A percentile compares a stretch with the other conserved stretches of the same genome.
Conservation (phyloP, 2,888 invertebrate genomes). For the Conistra vaccinii region DNA sequence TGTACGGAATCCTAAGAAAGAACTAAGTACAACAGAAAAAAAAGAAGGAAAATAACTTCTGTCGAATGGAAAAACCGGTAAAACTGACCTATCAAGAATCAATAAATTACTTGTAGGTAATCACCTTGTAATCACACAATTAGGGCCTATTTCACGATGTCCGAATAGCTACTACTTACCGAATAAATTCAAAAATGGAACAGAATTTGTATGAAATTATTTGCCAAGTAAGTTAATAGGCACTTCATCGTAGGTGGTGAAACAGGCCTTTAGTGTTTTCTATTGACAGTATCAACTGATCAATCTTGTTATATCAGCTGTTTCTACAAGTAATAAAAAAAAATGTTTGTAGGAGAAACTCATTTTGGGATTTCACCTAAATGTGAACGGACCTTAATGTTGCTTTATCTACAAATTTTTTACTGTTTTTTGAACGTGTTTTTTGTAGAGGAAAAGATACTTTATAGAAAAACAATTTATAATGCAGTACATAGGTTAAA, state of each 20-base stretch:
- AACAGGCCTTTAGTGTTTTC: no score
- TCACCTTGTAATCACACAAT: neutral
- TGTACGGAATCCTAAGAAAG: no score
- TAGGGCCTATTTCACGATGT: no score
- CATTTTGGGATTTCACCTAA: neutral
- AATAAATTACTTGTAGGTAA: neutral
- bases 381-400: neutral
- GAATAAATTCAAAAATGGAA: no score
- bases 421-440: neutral
- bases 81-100: neutral
- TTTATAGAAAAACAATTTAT: no score
- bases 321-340: slow-evolving; percentile 13
- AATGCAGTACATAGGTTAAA: neutral
- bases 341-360: neutral
- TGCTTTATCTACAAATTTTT: slow-evolving; percentile 26
- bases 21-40: neutral
- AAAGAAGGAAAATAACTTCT: neutral
- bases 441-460: neutral
- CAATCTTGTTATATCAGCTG: slow-evolving; percentile 19
- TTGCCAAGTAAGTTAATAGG: no score
- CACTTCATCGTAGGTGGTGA: no score
- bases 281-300: neutral
- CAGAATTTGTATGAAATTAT: no score
- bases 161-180: no score
- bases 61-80: neutral